Evolutionary conservation across 2,797 vertebrate genomes (phyloP).

Genomic region (Falco novaeseelandiae): DNA sequence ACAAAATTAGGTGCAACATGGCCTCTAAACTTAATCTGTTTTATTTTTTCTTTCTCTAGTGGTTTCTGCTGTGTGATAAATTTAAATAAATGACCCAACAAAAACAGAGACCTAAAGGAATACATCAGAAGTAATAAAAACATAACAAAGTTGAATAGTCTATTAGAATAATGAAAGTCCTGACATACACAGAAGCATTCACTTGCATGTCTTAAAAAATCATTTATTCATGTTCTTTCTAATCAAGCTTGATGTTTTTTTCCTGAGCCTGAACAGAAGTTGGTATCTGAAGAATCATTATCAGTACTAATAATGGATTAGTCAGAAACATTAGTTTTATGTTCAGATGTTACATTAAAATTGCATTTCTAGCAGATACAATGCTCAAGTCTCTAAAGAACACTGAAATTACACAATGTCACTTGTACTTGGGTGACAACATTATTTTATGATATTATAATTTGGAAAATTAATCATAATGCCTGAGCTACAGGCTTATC

Average conservation of each 20-base stretch:
- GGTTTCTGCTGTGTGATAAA: neutral
- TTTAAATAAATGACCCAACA: neutral
- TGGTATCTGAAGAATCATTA: conserved; percentile 3
- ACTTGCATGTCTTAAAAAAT: neutral
- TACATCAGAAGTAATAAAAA: neutral
- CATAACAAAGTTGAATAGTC: neutral
- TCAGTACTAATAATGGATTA: neutral
- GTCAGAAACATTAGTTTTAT: neutral
- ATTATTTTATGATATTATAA: neutral
- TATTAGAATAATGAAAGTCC: neutral
- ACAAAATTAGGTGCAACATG: neutral
- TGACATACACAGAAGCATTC: neutral
- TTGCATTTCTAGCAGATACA: neutral
- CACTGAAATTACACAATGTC: neutral
- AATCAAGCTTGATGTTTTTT: neutral
- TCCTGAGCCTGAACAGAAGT: neutral
- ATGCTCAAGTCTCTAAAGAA: neutral
- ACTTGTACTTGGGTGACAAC: neutral
- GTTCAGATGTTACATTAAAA: neutral
- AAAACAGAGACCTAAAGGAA: neutral
- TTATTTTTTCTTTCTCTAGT: neutral
- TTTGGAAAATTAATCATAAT: neutral
- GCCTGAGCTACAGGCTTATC: neutral
- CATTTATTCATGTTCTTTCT: neutral
- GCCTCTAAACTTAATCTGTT: neutral